Evolutionary conservation across 2,797 vertebrate genomes (phyloP).

Genomic region (Anniella stebbinsi): DNA sequence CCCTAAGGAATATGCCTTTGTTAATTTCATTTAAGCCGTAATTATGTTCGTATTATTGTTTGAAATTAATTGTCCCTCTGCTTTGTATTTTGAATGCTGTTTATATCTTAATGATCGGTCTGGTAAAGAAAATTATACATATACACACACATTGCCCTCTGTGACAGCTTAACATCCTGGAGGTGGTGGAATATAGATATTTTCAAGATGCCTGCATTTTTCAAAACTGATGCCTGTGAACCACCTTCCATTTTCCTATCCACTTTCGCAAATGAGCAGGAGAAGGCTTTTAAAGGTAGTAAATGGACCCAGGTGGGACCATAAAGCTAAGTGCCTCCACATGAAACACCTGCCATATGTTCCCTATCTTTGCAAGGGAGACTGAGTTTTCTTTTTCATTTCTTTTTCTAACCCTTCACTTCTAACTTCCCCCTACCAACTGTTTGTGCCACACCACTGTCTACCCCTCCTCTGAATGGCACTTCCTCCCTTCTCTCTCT

Average conservation of each 20-base stretch:
- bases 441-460: constrained; percentile 37
- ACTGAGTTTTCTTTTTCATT: constrained; percentile 52
- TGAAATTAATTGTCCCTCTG: neutral
- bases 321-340: constrained; percentile 76
- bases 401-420: constrained; percentile 72
- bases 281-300: constrained; percentile 74
- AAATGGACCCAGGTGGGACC: constrained; percentile 73
- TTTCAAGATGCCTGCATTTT: constrained; percentile 37
- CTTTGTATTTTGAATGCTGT: neutral
- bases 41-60: neutral
- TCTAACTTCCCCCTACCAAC: constrained; percentile 9
- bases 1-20: neutral
- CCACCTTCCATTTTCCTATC: constrained; percentile 27
- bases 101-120: neutral
- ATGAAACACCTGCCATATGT: constrained; percentile 72
- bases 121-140: neutral
- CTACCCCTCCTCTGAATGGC: constrained; percentile 44
- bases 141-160: neutral
- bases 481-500: too few relatives aligned
- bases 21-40: neutral
- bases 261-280: constrained; percentile 56
- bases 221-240: constrained; percentile 1
- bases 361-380: constrained; percentile 73
- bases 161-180: constrained; percentile 23
- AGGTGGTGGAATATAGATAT: neutral